Evolutionary conservation across 2,797 vertebrate species (phyloP), one percentile per base, ranked within the genome.

Genomic region (Microhierax caerulescens): DNA sequence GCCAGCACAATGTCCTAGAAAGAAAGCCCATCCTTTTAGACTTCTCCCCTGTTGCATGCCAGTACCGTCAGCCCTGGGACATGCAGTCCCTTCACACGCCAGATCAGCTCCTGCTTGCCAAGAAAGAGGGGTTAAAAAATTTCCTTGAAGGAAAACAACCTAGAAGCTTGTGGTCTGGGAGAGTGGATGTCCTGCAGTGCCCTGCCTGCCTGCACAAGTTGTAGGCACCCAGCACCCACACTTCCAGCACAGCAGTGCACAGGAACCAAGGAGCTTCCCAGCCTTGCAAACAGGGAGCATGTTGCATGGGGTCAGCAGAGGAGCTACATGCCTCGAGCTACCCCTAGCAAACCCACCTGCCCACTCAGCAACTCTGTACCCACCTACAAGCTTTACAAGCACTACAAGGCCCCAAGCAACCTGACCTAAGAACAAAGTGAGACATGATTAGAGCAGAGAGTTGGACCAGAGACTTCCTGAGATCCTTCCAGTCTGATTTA

Each of bases 151-250:
- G 9, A 68, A 72, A 84, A 39, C 15, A 48, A 25, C 23, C 20
- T 37, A 45, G 56, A 20, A 85, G 36, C 7, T 25, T 34, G 10
- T 25, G 24, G 37, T 9, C 18, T 78, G n/a, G 54, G 45, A 57
- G 28, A 41, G 13, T 5, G 7, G 39, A 18, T 7, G 3, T 19
- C 50, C 30, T 0, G 0, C 0, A 0, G 56, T 28, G 39, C 60
- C 24, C 68, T 64, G 17, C 17, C 37, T 4, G 6, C 23, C 56
- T 67, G 11, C 7, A 1, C 20, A 37, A 51, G 11, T 27, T n/a
- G n/a, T 16, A 25, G 22, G 32, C 9, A 48, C 51, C 24, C 18
- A 1, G 39, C 18, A 39, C 21, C 36, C 16, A 1, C 34, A 13
- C 27, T 56, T 70, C 18, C 43, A 81, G 30, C 20, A 37, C 37